These are phyloP conservation scores for Agrenia bidenticulata DNA, from an alignment of 2,888 invertebrate genomes.

Conservation along the genomic window DNA sequence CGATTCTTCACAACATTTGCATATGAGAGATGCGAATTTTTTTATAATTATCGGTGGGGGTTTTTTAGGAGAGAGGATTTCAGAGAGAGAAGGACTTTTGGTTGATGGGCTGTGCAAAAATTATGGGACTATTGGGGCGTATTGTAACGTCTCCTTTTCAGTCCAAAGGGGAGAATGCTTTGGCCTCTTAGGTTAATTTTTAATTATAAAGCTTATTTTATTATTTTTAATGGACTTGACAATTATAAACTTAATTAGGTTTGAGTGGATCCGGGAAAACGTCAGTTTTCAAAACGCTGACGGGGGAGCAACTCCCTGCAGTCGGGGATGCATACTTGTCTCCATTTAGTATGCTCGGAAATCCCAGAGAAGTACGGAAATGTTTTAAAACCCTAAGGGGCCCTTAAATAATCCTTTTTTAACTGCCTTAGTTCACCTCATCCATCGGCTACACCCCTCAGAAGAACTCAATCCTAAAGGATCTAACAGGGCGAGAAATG, in stretches of 20 bases:
- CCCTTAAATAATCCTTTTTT: not conserved
- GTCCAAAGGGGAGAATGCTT: conserved; percentile 33
- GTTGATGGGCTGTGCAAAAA: conserved; percentile 34
- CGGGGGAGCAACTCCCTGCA: conserved; percentile 22
- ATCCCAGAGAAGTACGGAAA: conserved; percentile 16
- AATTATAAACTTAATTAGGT: too few species aligned
- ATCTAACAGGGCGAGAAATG: conserved; percentile 27
- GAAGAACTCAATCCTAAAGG: conserved; percentile 17
- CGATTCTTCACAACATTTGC: too few species aligned
- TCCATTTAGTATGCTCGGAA: conserved; percentile 22
- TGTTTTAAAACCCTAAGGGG: not conserved
- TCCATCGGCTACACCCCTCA: conserved; percentile 29
- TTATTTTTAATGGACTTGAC: too few species aligned
- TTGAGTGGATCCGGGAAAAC: conserved; percentile 28
- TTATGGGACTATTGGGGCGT: conserved; percentile 24
- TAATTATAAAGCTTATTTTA: not conserved
- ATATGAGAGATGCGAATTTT: too few species aligned
- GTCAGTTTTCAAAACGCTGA: conserved; percentile 22
- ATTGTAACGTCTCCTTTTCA: conserved; percentile 28
- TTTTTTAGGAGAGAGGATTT: conserved; percentile 12
- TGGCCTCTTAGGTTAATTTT: conserved; percentile 23
- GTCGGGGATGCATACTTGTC: conserved; percentile 24
- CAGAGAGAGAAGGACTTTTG: conserved; percentile 24
- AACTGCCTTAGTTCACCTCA: conserved; percentile 22
- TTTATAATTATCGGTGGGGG: too few species aligned